A percentile compares a stretch with the other conserved stretches of the same genome.
Conservation (phyloP, 2,888 invertebrate species). For the Cephus sareptanus region DNA sequence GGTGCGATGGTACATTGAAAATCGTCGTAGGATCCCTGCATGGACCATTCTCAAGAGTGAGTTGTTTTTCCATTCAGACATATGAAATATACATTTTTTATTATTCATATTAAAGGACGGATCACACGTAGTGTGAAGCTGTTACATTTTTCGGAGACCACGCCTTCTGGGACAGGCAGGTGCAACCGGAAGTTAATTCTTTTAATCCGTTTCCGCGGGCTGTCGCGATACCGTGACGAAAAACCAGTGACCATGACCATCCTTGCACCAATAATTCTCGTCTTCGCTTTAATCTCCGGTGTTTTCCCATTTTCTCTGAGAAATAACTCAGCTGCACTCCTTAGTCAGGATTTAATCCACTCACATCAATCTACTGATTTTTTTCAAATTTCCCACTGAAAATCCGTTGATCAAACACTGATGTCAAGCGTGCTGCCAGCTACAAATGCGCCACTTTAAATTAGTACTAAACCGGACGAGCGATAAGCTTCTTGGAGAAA, state of each 20-base stretch:
- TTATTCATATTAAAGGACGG: not conserved
- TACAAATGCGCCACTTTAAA: not conserved
- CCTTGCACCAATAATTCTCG: slow-evolving; percentile 21
- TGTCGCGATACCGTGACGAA: slow-evolving; percentile 51
- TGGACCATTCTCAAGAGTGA: slow-evolving; percentile 57
- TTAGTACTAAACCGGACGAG: not conserved
- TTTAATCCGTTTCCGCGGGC: slow-evolving; percentile 49
- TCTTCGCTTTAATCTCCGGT: not conserved
- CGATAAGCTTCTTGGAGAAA: not conserved
- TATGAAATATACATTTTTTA: not conserved
- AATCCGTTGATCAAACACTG: not conserved
- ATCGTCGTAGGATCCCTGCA: slow-evolving; percentile 43
- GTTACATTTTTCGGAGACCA: slow-evolving; percentile 12
- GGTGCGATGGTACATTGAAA: slow-evolving; percentile 50
- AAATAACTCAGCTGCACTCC: not conserved
- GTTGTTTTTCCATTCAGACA: slow-evolving; percentile 24
- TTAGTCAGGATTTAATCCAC: not conserved
- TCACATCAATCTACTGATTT: not conserved
- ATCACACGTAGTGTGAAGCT: not conserved
- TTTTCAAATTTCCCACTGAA: not conserved
- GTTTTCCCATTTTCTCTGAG: not conserved
- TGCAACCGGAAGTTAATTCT: slow-evolving; percentile 50
- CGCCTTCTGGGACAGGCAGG: slow-evolving; percentile 30
- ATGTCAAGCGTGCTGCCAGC: not conserved
- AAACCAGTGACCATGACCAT: slow-evolving; percentile 54